These are phyloP conservation scores for Psococerastis gibbosa DNA, from an alignment of 2,888 invertebrate species.

Conservation along the genomic window DNA sequence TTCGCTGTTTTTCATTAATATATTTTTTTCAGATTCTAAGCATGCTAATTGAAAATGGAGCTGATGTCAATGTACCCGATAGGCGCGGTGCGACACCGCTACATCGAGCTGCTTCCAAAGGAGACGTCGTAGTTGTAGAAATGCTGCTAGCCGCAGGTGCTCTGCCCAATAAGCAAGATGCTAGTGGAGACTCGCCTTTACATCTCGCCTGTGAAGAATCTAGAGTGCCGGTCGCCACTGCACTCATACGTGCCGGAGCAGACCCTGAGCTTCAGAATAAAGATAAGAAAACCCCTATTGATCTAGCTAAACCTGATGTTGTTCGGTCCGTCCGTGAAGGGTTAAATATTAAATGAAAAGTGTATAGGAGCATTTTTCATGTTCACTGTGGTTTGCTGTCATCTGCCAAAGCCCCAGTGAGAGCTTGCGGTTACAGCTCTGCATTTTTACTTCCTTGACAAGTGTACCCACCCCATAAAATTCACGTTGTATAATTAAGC, in stretches of 20 bases:
- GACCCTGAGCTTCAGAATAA: constrained; percentile 38
- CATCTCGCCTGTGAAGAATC: constrained; percentile 71
- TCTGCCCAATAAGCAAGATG: constrained; percentile 36
- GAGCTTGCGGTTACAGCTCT: too few species aligned
- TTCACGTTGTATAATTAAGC: too few species aligned
- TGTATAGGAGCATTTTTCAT: too few species aligned
- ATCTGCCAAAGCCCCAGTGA: too few species aligned
- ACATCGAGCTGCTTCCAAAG: constrained; percentile 63
- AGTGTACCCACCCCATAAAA: too few species aligned
- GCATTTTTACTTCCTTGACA: too few species aligned
- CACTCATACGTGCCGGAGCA: constrained; percentile 47
- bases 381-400: too few species aligned
- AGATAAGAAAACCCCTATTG: constrained; percentile 44
- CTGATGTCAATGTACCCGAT: constrained; percentile 48
- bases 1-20: too few species aligned
- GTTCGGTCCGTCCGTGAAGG: neutral
- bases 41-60: constrained; percentile 42
- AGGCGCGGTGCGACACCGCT: constrained; percentile 50
- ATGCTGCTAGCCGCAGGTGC: constrained; percentile 37
- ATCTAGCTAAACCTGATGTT: constrained; percentile 24
- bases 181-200: constrained; percentile 56
- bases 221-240: constrained; percentile 41
- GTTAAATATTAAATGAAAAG: too few species aligned
- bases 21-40: constrained; percentile 39
- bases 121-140: constrained; percentile 45